Evolutionary conservation across 1,140 invertebrate genomes (phyloP).

Genomic region (Drosophila lacteicornis): DNA sequence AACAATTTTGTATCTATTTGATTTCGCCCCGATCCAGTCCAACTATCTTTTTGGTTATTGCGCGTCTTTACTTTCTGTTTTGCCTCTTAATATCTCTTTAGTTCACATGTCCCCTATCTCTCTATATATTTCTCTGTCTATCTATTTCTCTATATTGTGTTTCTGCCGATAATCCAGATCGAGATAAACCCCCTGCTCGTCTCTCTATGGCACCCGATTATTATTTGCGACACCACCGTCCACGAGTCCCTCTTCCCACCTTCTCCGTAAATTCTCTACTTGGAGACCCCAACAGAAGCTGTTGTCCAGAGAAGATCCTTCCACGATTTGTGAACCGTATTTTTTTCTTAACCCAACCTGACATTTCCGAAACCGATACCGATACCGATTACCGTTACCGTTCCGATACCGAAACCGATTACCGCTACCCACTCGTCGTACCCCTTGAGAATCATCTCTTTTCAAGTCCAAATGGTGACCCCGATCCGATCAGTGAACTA

Average conservation of each 20-base stretch:
- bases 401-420: conserved; percentile 18
- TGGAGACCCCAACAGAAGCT: conserved; percentile 27
- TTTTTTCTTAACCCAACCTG: conserved; percentile 19
- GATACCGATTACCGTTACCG: conserved; percentile 19
- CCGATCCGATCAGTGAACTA: conserved; percentile 57
- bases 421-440: conserved; percentile 54
- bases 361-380: conserved; percentile 1
- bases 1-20: conserved; percentile 42
- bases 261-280: conserved; percentile 37
- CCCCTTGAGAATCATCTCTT: conserved; percentile 60
- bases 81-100: conserved; percentile 41
- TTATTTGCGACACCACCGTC: conserved; percentile 42
- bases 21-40: conserved; percentile 25
- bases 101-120: conserved; percentile 13
- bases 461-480: conserved; percentile 59
- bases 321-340: conserved; percentile 41
- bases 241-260: conserved; percentile 10
- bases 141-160: conserved; percentile 36
- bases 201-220: conserved; percentile 23
- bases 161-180: conserved; percentile 26
- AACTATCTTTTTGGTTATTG: conserved; percentile 47
- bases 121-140: conserved; percentile 32
- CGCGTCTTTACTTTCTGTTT: conserved; percentile 47
- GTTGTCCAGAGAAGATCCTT: conserved; percentile 4
- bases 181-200: conserved; percentile 33